phyloP scores from a whole-genome alignment of 2,888 invertebrate species.

The Drosophila greeni region DNA sequence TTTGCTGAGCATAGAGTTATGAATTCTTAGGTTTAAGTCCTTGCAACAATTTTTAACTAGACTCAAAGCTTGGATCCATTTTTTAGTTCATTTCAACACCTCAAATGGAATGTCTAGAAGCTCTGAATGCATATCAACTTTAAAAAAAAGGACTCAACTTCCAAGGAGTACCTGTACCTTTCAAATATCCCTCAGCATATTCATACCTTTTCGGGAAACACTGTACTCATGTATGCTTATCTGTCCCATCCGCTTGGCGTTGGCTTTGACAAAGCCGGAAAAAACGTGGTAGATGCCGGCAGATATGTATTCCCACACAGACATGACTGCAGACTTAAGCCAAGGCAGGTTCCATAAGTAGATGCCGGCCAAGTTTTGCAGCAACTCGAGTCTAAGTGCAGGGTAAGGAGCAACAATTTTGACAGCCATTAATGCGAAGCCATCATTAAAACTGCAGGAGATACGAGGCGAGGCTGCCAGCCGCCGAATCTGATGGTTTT shows the following conservation, averaged over 20 bases:
- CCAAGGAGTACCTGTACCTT: neutral
- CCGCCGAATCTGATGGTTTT: conserved; percentile 64
- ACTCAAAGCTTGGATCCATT: neutral
- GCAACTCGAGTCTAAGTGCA: conserved; percentile 48
- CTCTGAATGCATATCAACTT: neutral
- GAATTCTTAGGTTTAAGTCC: neutral
- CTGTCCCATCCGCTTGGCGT: conserved; percentile 25
- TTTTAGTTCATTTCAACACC: neutral
- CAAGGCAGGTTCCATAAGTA: conserved; percentile 35
- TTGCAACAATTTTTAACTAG: neutral
- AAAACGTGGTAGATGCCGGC: conserved; percentile 26
- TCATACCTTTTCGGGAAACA: neutral
- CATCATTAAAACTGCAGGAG: conserved; percentile 69
- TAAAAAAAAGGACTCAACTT: too few species aligned
- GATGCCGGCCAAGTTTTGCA: conserved; percentile 34
- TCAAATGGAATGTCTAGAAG: neutral
- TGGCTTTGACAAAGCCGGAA: conserved; percentile 28
- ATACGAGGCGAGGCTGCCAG: conserved; percentile 20
- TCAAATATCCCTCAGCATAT: neutral
- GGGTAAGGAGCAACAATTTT: conserved; percentile 60
- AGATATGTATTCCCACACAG: conserved; percentile 18
- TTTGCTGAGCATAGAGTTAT: neutral
- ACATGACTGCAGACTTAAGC: conserved; percentile 19
- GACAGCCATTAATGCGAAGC: conserved; percentile 65
- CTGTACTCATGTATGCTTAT: conserved; percentile 33